Evolutionary conservation across 2,113 vertebrate genomes (phyloP), one percentile per base, ranked within the genome.

Genomic region (Ictalurus punctatus): DNA sequence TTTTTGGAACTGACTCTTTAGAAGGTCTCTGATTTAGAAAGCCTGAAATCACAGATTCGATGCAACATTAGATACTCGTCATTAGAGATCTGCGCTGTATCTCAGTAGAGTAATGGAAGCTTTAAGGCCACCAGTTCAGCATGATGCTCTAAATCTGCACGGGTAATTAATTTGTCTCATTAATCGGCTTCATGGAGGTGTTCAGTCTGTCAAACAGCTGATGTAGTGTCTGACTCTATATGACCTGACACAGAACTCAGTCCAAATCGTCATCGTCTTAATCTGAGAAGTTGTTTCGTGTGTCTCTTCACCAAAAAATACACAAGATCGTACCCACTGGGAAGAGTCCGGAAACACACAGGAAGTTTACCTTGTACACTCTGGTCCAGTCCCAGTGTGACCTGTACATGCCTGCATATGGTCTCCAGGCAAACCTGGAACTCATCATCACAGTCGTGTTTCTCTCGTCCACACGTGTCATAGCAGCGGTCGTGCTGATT

Each of bases 401-500:
- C 96, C 93, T 98, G 98, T 63, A 99, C 96, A n/a, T 97, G 95
- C 82, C 95, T 95, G 93, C 98, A 99, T 81, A 99, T 99, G 92
- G 95, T 97, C 91, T 98, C 97, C 25, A 99, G 96, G 87, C 98
- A 99, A 12, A 92, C 93, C 89, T 99, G 98, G 93, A 99, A 99
- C 90, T 96, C 92, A 85, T 98, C 95, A 0, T 99, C 98, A 10
- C 98, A 99, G 82, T 98, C 97, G 0, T 95, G 96, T 92, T 99
- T 99, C 93, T 96, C 94, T 2, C 91, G 94, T 9, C 97, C 97
- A 21, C 98, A 99, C 37, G 97, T 97, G 91, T 99, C 98, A 0
- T 99, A 99, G 94, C 98, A 99, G 89, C 97, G 95, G 92, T 99
- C 98, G 0, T 99, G 98, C 19, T 96, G 96, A 94, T 99, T 99